Evolutionary conservation across 2,888 invertebrate species (phyloP).

Genomic region (Cremastobaeus sp.): DNA sequence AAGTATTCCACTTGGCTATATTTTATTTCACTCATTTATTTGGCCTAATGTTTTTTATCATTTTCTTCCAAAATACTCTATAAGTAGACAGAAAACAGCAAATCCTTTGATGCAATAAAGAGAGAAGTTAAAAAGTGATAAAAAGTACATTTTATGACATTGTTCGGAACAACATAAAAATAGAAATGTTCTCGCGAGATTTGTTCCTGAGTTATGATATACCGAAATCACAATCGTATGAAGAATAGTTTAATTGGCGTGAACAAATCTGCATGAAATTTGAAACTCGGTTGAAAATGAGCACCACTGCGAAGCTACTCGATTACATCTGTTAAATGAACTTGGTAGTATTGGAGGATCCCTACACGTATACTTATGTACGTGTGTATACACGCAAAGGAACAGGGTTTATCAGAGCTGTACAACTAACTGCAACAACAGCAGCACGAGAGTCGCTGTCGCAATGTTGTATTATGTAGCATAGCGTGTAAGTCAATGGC

Average conservation of each 20-base stretch:
- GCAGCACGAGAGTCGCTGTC: slow-evolving; percentile 53
- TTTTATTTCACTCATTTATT: too few relatives aligned
- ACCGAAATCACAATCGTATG: background rate
- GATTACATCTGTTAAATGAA: slow-evolving; percentile 75
- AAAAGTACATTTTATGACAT: too few relatives aligned
- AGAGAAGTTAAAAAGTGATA: too few relatives aligned
- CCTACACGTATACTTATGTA: slow-evolving; percentile 3
- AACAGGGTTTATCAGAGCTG: slow-evolving; percentile 57
- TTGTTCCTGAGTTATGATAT: too few relatives aligned
- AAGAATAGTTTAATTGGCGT: slow-evolving; percentile 28
- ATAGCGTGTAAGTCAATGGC: slow-evolving; percentile 66
- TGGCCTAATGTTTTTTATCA: too few relatives aligned
- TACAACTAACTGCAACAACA: slow-evolving; percentile 63
- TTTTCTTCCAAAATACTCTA: too few relatives aligned
- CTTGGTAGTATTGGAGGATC: slow-evolving; percentile 72
- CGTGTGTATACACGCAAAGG: slow-evolving; percentile 49
- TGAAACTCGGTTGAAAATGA: slow-evolving; percentile 54
- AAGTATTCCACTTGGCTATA: too few relatives aligned
- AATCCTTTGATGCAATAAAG: too few relatives aligned
- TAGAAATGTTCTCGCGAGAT: too few relatives aligned
- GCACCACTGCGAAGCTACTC: slow-evolving; percentile 68
- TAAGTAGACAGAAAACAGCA: too few relatives aligned
- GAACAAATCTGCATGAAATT: slow-evolving; percentile 42
- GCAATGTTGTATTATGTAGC: slow-evolving; percentile 56
- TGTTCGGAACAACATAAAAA: too few relatives aligned